Percentiles rank a stretch among this genome's conserved stretches.
phyloP scores from a whole-genome alignment of 1,140 invertebrate genomes.

The Bombus confusus region DNA sequence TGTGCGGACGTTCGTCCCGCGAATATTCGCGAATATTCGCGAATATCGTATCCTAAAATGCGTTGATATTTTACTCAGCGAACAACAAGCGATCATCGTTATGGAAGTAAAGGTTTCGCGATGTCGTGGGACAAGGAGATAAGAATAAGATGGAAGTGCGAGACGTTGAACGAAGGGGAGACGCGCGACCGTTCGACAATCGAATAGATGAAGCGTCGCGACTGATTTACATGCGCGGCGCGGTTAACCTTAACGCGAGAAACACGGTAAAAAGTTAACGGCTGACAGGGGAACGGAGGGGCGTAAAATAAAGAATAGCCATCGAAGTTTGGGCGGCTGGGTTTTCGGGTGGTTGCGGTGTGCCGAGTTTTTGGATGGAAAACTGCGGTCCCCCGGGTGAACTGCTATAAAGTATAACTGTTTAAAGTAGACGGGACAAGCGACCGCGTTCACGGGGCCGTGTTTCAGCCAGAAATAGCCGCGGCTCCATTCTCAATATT shows the following conservation, averaged over 20 bases:
- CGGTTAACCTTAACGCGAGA: constrained; percentile 9
- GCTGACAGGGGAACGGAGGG: neutral
- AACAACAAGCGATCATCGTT: no score
- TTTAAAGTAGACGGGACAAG: constrained; percentile 56
- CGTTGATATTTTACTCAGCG: no score
- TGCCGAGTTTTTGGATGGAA: constrained; percentile 43
- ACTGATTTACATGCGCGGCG: neutral
- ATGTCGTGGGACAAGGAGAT: neutral
- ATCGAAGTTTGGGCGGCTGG: constrained; percentile 28
- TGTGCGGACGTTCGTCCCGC: no score
- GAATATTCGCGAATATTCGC: no score
- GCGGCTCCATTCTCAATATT: constrained; percentile 76
- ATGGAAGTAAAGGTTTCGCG: no score
- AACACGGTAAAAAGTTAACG: constrained; percentile 39
- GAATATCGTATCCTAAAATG: no score
- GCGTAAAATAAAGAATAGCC: constrained; percentile 42
- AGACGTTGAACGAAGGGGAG: no score
- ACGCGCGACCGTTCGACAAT: no score
- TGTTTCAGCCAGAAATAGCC: constrained; percentile 60
- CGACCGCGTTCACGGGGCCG: constrained; percentile 54
- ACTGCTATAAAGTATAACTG: constrained; percentile 48
- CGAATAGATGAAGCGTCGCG: no score
- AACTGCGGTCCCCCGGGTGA: constrained; percentile 29
- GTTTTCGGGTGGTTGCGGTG: constrained; percentile 36
- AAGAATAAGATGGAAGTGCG: neutral